Percentiles rank a stretch among this genome's conserved stretches.
Evolutionary conservation across 2,888 invertebrate genomes (phyloP).

Genomic region (Eristalinus sepulchralis): DNA sequence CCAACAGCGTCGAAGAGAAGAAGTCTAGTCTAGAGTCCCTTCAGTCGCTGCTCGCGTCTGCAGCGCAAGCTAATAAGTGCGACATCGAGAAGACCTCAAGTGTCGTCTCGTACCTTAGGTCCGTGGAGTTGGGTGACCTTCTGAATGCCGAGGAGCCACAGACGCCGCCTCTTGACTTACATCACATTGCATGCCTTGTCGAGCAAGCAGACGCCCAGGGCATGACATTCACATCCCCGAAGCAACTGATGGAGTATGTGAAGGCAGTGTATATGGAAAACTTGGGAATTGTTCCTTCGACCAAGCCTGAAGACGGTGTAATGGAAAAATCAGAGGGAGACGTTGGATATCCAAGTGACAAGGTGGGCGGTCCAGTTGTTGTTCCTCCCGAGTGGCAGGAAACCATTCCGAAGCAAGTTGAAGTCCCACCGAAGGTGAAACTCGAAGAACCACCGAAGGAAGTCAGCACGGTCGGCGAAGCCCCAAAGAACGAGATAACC

Average conservation of each 20-base stretch:
- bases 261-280: neutral
- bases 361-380: neutral
- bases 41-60: neutral
- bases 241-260: conserved; percentile 34
- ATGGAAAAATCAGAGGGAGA: neutral
- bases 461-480: neutral
- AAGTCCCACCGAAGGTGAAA: neutral
- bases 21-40: conserved; percentile 7
- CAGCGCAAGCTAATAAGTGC: conserved; percentile 4
- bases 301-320: neutral
- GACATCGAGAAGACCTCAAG: conserved; percentile 18
- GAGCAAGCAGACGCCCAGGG: conserved; percentile 21
- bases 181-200: conserved; percentile 2
- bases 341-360: neutral
- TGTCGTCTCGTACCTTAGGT: conserved; percentile 14
- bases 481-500: conserved; percentile 30
- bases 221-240: neutral
- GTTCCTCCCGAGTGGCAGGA: conserved; percentile 37
- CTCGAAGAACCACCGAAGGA: neutral
- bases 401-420: conserved; percentile 15
- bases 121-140: conserved; percentile 19
- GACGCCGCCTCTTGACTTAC: neutral
- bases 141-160: conserved; percentile 7
- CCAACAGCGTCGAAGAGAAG: neutral
- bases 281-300: neutral